A percentile compares a stretch with the other conserved stretches of the same genome.
Conservation (phyloP, 2,797 vertebrate genomes). For the Falco columbarius region DNA sequence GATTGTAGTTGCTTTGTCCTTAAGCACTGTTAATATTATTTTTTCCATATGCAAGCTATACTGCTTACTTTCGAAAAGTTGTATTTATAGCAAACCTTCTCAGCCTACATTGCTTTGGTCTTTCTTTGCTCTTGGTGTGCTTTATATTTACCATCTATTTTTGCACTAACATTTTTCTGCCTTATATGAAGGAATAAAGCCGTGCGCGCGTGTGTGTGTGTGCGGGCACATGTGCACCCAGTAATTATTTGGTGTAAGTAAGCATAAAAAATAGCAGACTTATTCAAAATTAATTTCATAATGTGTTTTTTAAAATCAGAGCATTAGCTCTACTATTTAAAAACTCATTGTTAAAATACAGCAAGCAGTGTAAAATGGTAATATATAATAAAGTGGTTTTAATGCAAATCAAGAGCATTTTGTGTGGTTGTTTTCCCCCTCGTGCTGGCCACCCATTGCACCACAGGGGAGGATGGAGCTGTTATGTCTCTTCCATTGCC, state of each 20-base stretch:
- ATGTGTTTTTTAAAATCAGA: neutral
- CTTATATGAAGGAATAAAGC: neutral
- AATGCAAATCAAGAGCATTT: neutral
- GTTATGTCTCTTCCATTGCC: neutral
- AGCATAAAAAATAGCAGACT: neutral
- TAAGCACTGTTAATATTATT: neutral
- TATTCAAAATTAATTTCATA: neutral
- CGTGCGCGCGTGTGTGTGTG: neutral
- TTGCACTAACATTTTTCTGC: neutral
- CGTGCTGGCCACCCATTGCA: accelerated
- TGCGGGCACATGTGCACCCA: no score
- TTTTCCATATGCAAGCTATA: neutral
- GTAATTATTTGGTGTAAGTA: neutral
- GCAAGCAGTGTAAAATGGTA: neutral
- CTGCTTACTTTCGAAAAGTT: neutral
- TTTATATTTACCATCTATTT: neutral
- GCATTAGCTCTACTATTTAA: neutral
- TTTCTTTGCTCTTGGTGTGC: neutral
- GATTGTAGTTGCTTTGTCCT: neutral
- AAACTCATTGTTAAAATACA: neutral
- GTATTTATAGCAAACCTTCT: neutral
- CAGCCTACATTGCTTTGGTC: neutral
- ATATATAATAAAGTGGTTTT: neutral
- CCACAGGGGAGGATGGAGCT: neutral
- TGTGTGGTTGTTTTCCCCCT: neutral